A percentile compares a stretch with the other conserved stretches of the same genome.
These are phyloP conservation scores for Hoplostethus mediterraneus DNA, from an alignment of 2,797 vertebrate genomes.

Conservation along the genomic window DNA sequence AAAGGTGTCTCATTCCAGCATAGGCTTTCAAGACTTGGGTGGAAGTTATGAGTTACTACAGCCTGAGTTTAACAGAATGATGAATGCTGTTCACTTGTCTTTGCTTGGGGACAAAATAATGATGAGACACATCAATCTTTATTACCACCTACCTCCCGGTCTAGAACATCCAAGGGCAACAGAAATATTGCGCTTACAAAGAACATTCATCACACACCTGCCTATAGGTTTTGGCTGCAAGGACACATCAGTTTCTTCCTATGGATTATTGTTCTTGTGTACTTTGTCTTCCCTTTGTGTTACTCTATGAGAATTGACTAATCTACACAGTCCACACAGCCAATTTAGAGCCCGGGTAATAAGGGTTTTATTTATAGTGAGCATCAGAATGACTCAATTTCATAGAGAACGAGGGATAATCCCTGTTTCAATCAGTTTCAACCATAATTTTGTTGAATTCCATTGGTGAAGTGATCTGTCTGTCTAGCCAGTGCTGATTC, in stretches of 20 bases:
- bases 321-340: background rate
- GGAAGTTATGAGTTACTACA: constrained; percentile 57
- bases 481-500: background rate
- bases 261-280: background rate
- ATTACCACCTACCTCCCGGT: constrained; percentile 63
- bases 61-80: constrained; percentile 70
- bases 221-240: constrained; percentile 30
- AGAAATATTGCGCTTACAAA: constrained; percentile 68
- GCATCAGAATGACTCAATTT: constrained; percentile 53
- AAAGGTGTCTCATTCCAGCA: constrained; percentile 48
- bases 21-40: constrained; percentile 35
- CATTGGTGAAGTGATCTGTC: constrained; percentile 59
- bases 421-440: constrained; percentile 49
- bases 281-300: constrained; percentile 2
- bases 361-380: constrained; percentile 45
- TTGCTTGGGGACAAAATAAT: constrained; percentile 73
- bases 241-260: background rate
- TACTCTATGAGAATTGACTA: constrained; percentile 10
- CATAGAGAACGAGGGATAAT: constrained; percentile 51
- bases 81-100: constrained; percentile 69
- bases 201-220: constrained; percentile 66
- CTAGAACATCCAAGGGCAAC: constrained; percentile 76
- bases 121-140: constrained; percentile 79
- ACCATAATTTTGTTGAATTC: constrained; percentile 5
- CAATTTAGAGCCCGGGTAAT: constrained; percentile 23